Conservation (phyloP, 2,797 vertebrate species). For the Sebastes matsubarae region DNA sequence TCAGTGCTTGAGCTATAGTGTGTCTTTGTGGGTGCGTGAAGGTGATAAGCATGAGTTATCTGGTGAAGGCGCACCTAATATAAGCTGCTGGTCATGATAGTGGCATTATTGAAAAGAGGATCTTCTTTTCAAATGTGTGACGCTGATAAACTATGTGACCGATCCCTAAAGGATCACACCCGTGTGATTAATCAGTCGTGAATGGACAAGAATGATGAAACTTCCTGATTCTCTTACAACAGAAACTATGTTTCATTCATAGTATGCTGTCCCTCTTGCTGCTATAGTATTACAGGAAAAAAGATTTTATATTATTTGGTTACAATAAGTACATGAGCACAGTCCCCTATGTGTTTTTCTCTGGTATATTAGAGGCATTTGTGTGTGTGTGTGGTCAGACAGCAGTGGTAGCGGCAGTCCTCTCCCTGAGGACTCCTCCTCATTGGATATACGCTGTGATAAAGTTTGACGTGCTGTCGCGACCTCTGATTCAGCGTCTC, state of each 20-base stretch:
- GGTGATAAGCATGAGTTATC: background rate
- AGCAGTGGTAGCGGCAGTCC: conserved; percentile 14
- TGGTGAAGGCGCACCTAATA: background rate
- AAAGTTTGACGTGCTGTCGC: conserved; percentile 37
- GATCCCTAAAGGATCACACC: background rate
- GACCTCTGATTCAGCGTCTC: conserved; percentile 38
- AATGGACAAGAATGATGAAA: background rate
- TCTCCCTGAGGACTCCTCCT: conserved; percentile 36
- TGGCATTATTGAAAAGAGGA: background rate
- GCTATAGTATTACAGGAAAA: background rate
- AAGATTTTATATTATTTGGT: background rate
- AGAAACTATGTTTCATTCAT: background rate
- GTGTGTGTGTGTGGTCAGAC: conserved; percentile 13
- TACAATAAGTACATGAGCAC: background rate
- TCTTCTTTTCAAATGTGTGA: background rate
- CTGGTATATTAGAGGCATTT: background rate
- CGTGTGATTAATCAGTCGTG: background rate
- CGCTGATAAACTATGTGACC: background rate
- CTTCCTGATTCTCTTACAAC: background rate
- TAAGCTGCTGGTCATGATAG: background rate
- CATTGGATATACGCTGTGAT: conserved; percentile 11
- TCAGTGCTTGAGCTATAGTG: background rate
- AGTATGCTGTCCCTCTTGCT: background rate
- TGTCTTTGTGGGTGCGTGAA: background rate
- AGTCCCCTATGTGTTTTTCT: background rate